Conservation (phyloP, 2,888 invertebrate genomes). For the Perithous albicinctus region DNA sequence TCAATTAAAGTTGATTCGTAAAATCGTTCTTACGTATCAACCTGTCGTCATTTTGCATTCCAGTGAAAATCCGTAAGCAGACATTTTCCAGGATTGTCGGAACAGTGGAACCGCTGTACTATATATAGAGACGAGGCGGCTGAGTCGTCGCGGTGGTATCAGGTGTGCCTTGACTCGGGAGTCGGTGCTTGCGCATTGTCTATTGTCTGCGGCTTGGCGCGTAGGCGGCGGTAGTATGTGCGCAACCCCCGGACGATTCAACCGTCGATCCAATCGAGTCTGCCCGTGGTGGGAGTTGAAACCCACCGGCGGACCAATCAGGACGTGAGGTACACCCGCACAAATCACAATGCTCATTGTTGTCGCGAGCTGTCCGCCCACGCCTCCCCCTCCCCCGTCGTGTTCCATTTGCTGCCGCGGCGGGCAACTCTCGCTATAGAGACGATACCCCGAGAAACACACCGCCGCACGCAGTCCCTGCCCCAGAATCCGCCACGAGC, state of each 20-base stretch:
- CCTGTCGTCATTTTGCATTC: neutral
- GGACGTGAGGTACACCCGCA: slow-evolving; percentile 80
- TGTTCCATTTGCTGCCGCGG: slow-evolving; percentile 34
- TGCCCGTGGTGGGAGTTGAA: slow-evolving; percentile 76
- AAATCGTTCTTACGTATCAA: neutral
- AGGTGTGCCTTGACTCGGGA: slow-evolving; percentile 52
- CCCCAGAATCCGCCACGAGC: slow-evolving; percentile 47
- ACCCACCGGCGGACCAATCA: slow-evolving; percentile 76
- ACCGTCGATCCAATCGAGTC: slow-evolving; percentile 76
- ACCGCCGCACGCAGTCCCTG: slow-evolving; percentile 54
- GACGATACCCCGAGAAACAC: slow-evolving; percentile 57
- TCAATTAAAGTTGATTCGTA: too few species aligned
- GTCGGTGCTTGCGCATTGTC: slow-evolving; percentile 79
- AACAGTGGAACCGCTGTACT: neutral
- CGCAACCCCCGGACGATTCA: slow-evolving; percentile 77
- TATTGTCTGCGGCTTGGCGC: slow-evolving; percentile 78
- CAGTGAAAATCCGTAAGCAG: neutral
- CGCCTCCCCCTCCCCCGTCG: slow-evolving; percentile 77
- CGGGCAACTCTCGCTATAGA: slow-evolving; percentile 43
- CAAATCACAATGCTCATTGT: slow-evolving; percentile 85
- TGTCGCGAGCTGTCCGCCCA: slow-evolving; percentile 83
- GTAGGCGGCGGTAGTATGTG: slow-evolving; percentile 72
- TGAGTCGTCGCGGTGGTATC: slow-evolving; percentile 12
- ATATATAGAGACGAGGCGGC: slow-evolving; percentile 14
- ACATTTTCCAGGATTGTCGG: slow-evolving; percentile 31